Evolutionary conservation across 2,888 invertebrate species (phyloP).

Genomic region (Noctua pronuba): DNA sequence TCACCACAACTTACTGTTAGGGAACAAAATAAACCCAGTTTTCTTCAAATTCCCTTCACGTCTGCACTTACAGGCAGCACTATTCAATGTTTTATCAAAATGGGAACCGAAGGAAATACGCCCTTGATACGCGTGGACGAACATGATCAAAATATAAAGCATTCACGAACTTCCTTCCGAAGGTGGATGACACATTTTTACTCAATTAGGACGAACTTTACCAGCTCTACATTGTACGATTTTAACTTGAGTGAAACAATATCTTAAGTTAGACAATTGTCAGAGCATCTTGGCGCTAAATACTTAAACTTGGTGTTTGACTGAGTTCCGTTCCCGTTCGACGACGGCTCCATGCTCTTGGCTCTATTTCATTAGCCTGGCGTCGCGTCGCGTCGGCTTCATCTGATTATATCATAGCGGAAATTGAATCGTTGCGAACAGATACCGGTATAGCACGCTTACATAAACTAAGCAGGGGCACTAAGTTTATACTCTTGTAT

Average conservation of each 20-base stretch:
- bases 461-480: conserved; percentile 22
- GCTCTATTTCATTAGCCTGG: conserved; percentile 57
- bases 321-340: conserved; percentile 23
- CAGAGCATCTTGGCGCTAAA: conserved; percentile 38
- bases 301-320: conserved; percentile 43
- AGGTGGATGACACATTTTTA: conserved; percentile 37
- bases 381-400: conserved; percentile 37
- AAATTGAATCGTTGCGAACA: conserved; percentile 57
- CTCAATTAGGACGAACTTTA: conserved; percentile 16
- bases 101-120: conserved; percentile 36
- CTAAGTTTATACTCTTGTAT: conserved; percentile 28
- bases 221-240: conserved; percentile 19
- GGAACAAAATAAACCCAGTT: conserved; percentile 12
- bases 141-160: conserved; percentile 52
- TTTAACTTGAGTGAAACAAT: conserved; percentile 27
- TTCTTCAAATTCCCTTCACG: conserved; percentile 51
- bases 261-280: conserved; percentile 43
- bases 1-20: conserved; percentile 9
- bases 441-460: conserved; percentile 38
- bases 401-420: conserved; percentile 58
- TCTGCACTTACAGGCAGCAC: conserved; percentile 53
- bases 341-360: conserved; percentile 32
- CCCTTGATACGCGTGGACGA: conserved; percentile 40
- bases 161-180: neutral
- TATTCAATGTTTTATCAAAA: conserved; percentile 61